Percentiles rank a stretch among this genome's conserved stretches.
Evolutionary conservation across 2,797 vertebrate species (phyloP).

Genomic region (Linurgus olivaceus): DNA sequence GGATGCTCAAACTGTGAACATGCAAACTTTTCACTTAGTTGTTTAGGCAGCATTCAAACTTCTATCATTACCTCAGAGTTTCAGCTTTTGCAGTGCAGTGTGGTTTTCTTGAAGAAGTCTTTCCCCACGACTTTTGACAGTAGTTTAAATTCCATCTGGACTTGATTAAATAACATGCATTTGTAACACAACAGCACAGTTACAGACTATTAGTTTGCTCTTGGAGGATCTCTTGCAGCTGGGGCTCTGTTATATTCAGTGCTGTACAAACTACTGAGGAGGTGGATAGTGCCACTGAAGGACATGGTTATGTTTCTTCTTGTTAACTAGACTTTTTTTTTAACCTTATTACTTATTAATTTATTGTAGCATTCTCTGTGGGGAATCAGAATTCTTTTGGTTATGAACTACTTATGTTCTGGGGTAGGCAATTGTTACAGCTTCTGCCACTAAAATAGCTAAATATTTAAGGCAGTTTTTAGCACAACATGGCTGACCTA

Average conservation of each 20-base stretch:
- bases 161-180: not conserved
- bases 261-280: not conserved
- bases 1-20: not conserved
- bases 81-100: not conserved
- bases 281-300: not conserved
- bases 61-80: not conserved
- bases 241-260: not conserved
- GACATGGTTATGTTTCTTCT: not conserved
- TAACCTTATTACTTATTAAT: not conserved
- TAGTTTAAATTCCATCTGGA: slow-evolving; percentile 14
- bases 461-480: not conserved
- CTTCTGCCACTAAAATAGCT: not conserved
- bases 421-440: not conserved
- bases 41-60: not conserved
- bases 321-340: not conserved
- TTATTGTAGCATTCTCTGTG: not conserved
- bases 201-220: not conserved
- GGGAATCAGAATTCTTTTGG: not conserved
- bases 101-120: not conserved
- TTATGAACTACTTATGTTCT: not conserved
- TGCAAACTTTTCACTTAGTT: not conserved
- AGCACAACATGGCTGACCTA: not conserved
- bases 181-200: not conserved
- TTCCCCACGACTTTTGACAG: not conserved
- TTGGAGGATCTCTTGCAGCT: not conserved